Evolutionary conservation across 2,888 invertebrate genomes (phyloP).

Genomic region (Muscina levida): DNA sequence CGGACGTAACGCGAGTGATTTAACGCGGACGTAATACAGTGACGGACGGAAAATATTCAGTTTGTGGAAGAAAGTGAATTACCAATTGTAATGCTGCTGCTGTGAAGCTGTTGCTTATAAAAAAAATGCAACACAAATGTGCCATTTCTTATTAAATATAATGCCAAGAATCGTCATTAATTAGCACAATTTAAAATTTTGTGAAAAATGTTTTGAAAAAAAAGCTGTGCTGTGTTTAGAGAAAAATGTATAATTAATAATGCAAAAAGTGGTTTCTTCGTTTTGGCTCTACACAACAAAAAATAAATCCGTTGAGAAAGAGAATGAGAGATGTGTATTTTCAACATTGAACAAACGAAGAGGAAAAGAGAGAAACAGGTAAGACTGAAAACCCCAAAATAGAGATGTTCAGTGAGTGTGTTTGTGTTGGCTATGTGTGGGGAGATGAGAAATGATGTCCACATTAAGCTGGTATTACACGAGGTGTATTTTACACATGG

Average conservation of each 20-base stretch:
- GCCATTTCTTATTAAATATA: conserved; percentile 6
- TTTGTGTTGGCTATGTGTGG: no score
- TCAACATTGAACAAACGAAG: conserved; percentile 5
- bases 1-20: conserved; percentile 37
- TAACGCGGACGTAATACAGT: conserved; percentile 17
- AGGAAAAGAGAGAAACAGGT: conserved; percentile 58
- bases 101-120: conserved; percentile 61
- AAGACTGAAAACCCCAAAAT: conserved; percentile 43
- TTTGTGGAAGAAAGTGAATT: conserved; percentile 43
- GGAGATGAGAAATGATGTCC: no score
- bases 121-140: conserved; percentile 11
- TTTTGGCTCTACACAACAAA: conserved; percentile 39
- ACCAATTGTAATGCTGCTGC: conserved; percentile 42
- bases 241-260: conserved; percentile 57
- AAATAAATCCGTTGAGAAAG: no score
- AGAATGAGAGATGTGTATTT: conserved; percentile 49
- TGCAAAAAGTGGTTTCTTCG: conserved; percentile 47
- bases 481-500: no score
- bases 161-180: neutral
- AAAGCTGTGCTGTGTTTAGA: conserved; percentile 24
- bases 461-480: no score
- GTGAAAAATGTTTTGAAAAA: neutral
- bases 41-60: conserved; percentile 11
- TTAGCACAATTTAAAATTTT: neutral
- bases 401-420: no score